Conservation (phyloP, 35 echinoderm and acorn worm species). For the Apostichopus japonicus region DNA sequence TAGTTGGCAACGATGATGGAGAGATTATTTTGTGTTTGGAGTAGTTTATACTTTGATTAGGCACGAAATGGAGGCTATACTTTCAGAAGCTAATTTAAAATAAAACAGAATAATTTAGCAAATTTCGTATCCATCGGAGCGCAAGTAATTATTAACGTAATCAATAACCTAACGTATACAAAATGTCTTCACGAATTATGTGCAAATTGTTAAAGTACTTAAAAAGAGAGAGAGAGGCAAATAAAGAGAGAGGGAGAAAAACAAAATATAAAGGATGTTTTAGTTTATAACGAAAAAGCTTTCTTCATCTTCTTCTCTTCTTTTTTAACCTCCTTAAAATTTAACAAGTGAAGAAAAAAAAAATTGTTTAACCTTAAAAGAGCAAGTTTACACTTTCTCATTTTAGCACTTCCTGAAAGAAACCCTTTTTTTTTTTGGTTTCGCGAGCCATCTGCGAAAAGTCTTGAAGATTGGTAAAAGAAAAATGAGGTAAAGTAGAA, state of each 20-base stretch:
- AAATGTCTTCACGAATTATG: conserved; percentile 30
- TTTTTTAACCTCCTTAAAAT: not conserved
- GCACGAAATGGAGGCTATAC: too few species aligned
- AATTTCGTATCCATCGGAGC: not conserved
- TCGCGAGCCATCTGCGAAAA: conserved; percentile 10
- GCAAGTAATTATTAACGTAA: conserved; percentile 14
- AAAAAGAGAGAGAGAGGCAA: not conserved
- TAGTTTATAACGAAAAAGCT: too few species aligned
- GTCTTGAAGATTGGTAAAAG: not conserved
- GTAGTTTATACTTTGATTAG: too few species aligned
- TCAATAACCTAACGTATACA: conserved; percentile 42
- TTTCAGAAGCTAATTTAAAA: not conserved
- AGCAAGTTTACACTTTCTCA: conserved; percentile 34
- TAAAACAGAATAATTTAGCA: not conserved
- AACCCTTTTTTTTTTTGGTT: not conserved
- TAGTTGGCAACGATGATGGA: too few species aligned
- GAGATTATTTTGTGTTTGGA: too few species aligned
- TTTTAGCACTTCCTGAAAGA: conserved; percentile 34
- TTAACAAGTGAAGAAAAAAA: not conserved
- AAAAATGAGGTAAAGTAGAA: conserved; percentile 20
- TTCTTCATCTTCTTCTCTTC: not conserved
- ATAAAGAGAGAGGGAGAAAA: not conserved
- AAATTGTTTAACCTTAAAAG: not conserved
- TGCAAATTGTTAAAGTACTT: not conserved
- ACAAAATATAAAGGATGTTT: not conserved